Evolutionary conservation across 1,140 invertebrate genomes (phyloP).

Genomic region (Chlorops oryzae): DNA sequence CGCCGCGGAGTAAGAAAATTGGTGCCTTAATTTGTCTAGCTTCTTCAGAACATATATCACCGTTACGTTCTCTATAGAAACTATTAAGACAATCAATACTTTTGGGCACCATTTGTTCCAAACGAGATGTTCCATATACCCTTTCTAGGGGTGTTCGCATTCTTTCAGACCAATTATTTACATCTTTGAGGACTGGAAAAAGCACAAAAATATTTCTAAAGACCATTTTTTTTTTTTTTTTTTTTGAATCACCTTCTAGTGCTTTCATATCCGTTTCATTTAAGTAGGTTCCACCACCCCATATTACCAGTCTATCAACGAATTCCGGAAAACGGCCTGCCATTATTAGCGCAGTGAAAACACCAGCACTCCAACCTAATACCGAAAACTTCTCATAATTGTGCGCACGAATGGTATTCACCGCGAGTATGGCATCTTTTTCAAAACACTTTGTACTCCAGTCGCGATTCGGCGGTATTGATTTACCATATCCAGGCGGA

Average conservation of each 20-base stretch:
- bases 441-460: slow-evolving; percentile 67
- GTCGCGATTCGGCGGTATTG: slow-evolving; percentile 66
- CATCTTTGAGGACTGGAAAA: too few relatives aligned
- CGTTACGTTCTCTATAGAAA: slow-evolving; percentile 56
- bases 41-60: slow-evolving; percentile 64
- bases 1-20: slow-evolving; percentile 75
- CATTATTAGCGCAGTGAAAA: slow-evolving; percentile 68
- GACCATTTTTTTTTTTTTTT: too few relatives aligned
- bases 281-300: slow-evolving; percentile 73
- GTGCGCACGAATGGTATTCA: slow-evolving; percentile 65
- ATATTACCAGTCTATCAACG: slow-evolving; percentile 68
- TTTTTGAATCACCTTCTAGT: slow-evolving; percentile 52
- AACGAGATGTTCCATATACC: slow-evolving; percentile 69
- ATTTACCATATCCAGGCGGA: slow-evolving; percentile 81
- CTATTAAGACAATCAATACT: slow-evolving; percentile 65
- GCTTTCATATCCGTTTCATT: slow-evolving; percentile 60
- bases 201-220: too few relatives aligned
- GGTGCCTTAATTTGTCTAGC: slow-evolving; percentile 63
- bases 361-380: slow-evolving; percentile 86
- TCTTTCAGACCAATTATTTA: slow-evolving; percentile 73
- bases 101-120: slow-evolving; percentile 60
- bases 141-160: slow-evolving; percentile 68
- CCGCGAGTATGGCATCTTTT: slow-evolving; percentile 67
- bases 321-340: slow-evolving; percentile 62
- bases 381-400: slow-evolving; percentile 67